phyloP scores from a whole-genome alignment of 2,888 invertebrate species.

The Folsomia manolachei region DNA sequence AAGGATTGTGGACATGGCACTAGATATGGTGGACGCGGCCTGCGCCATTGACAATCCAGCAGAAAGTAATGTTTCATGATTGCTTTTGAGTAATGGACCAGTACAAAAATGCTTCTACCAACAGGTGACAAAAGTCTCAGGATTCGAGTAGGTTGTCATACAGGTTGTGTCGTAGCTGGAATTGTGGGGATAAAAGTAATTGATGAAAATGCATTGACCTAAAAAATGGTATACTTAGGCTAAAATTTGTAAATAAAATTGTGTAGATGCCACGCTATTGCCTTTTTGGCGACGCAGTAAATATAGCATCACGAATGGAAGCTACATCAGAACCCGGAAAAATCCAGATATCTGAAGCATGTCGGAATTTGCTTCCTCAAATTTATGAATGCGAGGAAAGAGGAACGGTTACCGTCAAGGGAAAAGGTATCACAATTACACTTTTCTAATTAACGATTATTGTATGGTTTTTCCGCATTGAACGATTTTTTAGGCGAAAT shows the following conservation, averaged over 20 bases:
- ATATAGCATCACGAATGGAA: no score
- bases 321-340: constrained; percentile 89
- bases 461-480: no score
- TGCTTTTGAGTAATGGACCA: no score
- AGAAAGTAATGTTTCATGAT: constrained; percentile 16
- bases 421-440: constrained; percentile 67
- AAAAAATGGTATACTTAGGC: no score
- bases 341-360: constrained; percentile 90
- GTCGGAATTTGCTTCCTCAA: constrained; percentile 70
- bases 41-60: constrained; percentile 51
- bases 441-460: no score
- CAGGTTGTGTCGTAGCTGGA: constrained; percentile 88
- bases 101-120: not conserved
- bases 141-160: constrained; percentile 83
- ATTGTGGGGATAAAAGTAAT: constrained; percentile 89
- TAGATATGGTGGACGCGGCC: constrained; percentile 76
- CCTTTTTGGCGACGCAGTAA: no score
- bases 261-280: no score
- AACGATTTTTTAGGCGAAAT: constrained; percentile 60
- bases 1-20: constrained; percentile 89
- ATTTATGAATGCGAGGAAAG: constrained; percentile 58
- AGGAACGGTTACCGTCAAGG: constrained; percentile 64
- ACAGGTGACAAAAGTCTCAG: constrained; percentile 62
- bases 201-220: no score
- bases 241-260: no score